phyloP scores from a whole-genome alignment of 2,888 invertebrate genomes.

The Leptodirus hochenwartii region DNA sequence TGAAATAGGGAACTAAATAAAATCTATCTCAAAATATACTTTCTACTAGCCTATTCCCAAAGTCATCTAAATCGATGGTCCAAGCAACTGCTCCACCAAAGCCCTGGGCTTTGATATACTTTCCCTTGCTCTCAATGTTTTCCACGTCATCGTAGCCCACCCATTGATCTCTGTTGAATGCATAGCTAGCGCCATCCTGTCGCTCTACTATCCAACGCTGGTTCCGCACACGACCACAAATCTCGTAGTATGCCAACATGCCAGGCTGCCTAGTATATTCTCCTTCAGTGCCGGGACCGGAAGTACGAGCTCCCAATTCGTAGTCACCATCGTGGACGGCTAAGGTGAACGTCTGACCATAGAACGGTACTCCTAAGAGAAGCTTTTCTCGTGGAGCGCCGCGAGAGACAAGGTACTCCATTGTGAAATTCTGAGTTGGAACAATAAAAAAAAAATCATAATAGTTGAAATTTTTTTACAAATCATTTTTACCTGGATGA shows the following conservation, averaged over 20 bases:
- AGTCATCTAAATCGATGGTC: conserved; percentile 81
- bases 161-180: conserved; percentile 57
- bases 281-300: conserved; percentile 62
- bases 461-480: too few species aligned
- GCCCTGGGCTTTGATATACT: conserved; percentile 52
- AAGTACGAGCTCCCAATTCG: conserved; percentile 42
- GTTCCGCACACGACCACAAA: conserved; percentile 53
- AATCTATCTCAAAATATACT: too few species aligned
- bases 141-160: conserved; percentile 73
- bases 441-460: too few species aligned
- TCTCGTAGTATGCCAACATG: conserved; percentile 75
- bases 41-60: conserved; percentile 64
- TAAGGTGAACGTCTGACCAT: conserved; percentile 71
- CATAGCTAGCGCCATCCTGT: not conserved
- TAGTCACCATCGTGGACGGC: conserved; percentile 22
- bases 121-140: conserved; percentile 56
- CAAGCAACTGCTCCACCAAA: conserved; percentile 72
- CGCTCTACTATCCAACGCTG: conserved; percentile 51
- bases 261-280: conserved; percentile 73
- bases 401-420: conserved; percentile 51
- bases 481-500: too few species aligned
- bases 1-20: not conserved
- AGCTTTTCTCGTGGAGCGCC: conserved; percentile 67
- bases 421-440: conserved; percentile 64
- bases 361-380: conserved; percentile 66